Conservation (phyloP, 1,140 invertebrate genomes). For the Venturia canescens region DNA sequence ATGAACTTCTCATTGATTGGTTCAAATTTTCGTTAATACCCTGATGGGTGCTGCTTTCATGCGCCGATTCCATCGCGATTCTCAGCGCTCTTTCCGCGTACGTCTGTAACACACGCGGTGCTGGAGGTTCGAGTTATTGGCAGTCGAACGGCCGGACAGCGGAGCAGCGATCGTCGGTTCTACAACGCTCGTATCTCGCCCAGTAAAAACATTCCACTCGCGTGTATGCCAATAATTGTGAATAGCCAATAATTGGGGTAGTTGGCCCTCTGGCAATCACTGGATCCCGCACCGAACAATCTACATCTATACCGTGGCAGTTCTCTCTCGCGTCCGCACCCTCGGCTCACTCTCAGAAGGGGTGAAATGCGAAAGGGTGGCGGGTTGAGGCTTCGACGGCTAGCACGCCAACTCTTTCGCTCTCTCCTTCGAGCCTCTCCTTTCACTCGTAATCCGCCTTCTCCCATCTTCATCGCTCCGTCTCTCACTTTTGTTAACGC, state of each 20-base stretch:
- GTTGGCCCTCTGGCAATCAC: constrained; percentile 22
- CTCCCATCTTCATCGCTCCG: neutral
- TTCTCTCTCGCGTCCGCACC: constrained; percentile 52
- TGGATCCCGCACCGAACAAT: neutral
- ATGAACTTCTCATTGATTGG: constrained; percentile 77
- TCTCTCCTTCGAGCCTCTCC: constrained; percentile 45
- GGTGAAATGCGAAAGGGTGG: constrained; percentile 70
- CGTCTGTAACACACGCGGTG: neutral
- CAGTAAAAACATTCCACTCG: neutral
- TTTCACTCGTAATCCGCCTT: constrained; percentile 2
- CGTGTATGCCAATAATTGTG: neutral
- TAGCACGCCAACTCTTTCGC: constrained; percentile 45
- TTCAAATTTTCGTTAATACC: constrained; percentile 76
- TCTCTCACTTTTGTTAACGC: constrained; percentile 37
- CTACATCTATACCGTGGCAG: neutral
- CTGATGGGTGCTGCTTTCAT: constrained; percentile 71
- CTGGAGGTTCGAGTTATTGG: neutral
- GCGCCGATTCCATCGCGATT: constrained; percentile 59
- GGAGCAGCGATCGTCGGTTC: neutral
- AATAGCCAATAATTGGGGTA: neutral
- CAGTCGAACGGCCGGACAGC: neutral
- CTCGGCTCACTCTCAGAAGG: constrained; percentile 69
- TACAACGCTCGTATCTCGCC: neutral
- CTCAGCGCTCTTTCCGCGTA: constrained; percentile 45
- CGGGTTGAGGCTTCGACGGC: constrained; percentile 53